Conservation (phyloP, 2,888 invertebrate species). For the Coremacera marginata region DNA sequence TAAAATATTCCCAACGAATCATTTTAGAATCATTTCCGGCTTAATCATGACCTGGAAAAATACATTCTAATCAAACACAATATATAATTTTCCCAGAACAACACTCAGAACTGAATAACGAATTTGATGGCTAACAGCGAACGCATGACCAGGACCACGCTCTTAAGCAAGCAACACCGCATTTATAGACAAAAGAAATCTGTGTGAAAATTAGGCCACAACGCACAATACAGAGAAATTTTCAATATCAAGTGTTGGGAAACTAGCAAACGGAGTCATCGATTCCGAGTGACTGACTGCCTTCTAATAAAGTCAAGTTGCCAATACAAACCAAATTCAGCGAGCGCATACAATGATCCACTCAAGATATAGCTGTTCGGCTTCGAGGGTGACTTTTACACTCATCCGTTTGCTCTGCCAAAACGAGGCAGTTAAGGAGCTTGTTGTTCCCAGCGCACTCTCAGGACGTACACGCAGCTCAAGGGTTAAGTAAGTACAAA, state of each 20-base stretch:
- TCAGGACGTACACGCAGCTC: conserved; percentile 5
- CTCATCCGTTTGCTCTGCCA: background rate
- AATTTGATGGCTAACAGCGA: background rate
- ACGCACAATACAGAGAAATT: background rate
- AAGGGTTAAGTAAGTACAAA: background rate
- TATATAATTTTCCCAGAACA: background rate
- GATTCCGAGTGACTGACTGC: conserved; percentile 70
- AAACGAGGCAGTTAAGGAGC: background rate
- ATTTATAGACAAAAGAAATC: conserved; percentile 2
- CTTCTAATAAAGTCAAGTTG: conserved; percentile 65
- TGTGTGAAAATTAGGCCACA: conserved; percentile 26
- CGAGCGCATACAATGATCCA: conserved; percentile 31
- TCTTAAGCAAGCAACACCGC: background rate
- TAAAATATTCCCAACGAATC: background rate
- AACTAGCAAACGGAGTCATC: conserved; percentile 66
- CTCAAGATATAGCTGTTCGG: conserved; percentile 16
- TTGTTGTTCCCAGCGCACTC: conserved; percentile 21
- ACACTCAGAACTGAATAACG: background rate
- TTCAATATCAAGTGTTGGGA: conserved; percentile 51
- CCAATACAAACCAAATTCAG: conserved; percentile 40
- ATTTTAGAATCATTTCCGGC: background rate
- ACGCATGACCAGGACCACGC: background rate
- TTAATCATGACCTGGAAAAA: background rate
- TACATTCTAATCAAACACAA: background rate
- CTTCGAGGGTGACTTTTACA: conserved; percentile 56